Evolutionary conservation across 1,140 invertebrate species (phyloP).

Genomic region (Archivesica marissinica): DNA sequence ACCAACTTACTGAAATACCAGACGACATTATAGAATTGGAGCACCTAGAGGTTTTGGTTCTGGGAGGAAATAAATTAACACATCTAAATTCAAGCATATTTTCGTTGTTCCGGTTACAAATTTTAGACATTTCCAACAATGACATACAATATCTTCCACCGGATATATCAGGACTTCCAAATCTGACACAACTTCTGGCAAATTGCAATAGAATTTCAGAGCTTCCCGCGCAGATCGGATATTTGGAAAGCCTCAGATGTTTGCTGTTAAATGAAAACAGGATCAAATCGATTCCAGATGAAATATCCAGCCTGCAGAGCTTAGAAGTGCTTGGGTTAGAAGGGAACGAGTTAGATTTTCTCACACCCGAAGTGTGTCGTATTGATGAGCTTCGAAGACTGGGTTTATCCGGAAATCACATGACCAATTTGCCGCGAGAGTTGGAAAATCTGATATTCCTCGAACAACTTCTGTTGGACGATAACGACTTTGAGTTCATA

Average conservation of each 20-base stretch:
- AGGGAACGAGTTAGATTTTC: constrained; percentile 77
- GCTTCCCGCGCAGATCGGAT: constrained; percentile 73
- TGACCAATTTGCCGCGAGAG: constrained; percentile 80
- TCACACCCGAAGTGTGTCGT: constrained; percentile 78
- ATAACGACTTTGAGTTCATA: constrained; percentile 82
- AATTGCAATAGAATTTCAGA: constrained; percentile 75
- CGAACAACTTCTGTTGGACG: constrained; percentile 78
- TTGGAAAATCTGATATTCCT: constrained; percentile 78
- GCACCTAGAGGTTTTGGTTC: constrained; percentile 74
- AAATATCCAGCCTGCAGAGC: constrained; percentile 65
- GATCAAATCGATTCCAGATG: constrained; percentile 70
- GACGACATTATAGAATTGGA: constrained; percentile 70
- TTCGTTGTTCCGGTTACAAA: constrained; percentile 69
- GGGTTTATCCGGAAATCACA: constrained; percentile 80
- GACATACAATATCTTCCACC: constrained; percentile 73
- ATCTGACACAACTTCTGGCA: constrained; percentile 73
- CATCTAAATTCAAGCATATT: constrained; percentile 70
- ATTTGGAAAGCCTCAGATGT: constrained; percentile 69
- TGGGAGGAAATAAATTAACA: constrained; percentile 75
- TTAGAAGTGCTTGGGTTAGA: constrained; percentile 77
- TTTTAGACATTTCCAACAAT: constrained; percentile 79
- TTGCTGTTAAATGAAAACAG: constrained; percentile 79
- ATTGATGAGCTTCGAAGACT: constrained; percentile 76
- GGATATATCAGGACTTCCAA: constrained; percentile 72
- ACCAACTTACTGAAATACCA: constrained; percentile 75